Conservation (phyloP, 1,140 invertebrate genomes). For the Neuroterus valhalla region DNA sequence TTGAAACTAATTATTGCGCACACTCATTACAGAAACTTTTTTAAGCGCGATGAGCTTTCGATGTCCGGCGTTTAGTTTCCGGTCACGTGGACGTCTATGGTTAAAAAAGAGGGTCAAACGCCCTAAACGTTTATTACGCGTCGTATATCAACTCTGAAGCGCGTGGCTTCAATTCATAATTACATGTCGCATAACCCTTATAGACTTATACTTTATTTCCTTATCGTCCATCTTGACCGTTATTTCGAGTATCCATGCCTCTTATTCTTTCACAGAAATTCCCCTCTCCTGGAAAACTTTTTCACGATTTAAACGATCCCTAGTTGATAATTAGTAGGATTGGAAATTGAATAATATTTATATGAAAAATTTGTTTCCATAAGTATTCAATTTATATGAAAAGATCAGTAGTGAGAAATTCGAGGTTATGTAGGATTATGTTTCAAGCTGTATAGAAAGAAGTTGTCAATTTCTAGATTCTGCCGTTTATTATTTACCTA, state of each 20-base stretch:
- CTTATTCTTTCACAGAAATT: background rate
- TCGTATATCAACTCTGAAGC: slow-evolving; percentile 35
- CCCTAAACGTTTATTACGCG: slow-evolving; percentile 32
- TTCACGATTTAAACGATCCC: too few species aligned
- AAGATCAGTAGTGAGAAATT: too few species aligned
- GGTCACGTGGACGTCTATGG: slow-evolving; percentile 31
- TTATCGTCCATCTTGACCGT: background rate
- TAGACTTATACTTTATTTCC: background rate
- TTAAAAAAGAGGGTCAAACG: slow-evolving; percentile 29
- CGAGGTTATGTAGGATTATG: too few species aligned
- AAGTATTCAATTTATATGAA: too few species aligned
- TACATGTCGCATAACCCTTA: slow-evolving; percentile 22
- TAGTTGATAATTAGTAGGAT: too few species aligned
- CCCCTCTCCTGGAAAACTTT: background rate
- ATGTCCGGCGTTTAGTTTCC: slow-evolving; percentile 30
- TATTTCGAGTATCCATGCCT: background rate
- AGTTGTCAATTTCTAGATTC: too few species aligned
- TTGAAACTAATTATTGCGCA: slow-evolving; percentile 19
- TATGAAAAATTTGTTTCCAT: too few species aligned
- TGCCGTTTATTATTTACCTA: too few species aligned
- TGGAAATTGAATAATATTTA: too few species aligned
- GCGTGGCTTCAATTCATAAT: slow-evolving; percentile 32
- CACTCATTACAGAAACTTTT: slow-evolving; percentile 26
- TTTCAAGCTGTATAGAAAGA: too few species aligned
- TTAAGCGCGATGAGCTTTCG: slow-evolving; percentile 20